Evolutionary conservation across 2,113 vertebrate species (phyloP).

Genomic region (Setophaga coronata): DNA sequence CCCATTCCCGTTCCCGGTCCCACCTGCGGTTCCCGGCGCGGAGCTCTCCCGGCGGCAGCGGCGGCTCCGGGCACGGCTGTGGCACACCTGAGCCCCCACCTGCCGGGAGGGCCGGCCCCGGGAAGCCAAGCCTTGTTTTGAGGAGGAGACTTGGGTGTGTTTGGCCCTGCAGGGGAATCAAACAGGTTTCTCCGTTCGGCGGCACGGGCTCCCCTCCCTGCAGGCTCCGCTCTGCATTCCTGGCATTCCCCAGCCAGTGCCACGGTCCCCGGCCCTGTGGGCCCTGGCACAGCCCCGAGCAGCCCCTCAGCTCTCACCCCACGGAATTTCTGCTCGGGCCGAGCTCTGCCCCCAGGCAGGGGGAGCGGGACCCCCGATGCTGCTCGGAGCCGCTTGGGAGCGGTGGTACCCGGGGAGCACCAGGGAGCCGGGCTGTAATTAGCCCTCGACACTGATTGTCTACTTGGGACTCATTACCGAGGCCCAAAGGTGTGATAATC

Average conservation of each 20-base stretch:
- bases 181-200: conserved; percentile 75
- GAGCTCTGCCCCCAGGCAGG: fast-evolving
- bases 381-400: fast-evolving
- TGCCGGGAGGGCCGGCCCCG: conserved; percentile 30
- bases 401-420: neutral
- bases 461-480: neutral
- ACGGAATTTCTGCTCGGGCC: neutral
- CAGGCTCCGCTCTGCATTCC: conserved; percentile 68
- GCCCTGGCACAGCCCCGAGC: neutral
- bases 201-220: neutral
- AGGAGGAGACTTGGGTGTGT: conserved; percentile 70
- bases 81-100: neutral
- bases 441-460: neutral
- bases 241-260: conserved; percentile 22
- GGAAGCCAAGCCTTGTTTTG: conserved; percentile 60
- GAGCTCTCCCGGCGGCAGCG: neutral
- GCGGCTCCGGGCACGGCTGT: neutral
- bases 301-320: neutral
- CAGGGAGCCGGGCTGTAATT: neutral
- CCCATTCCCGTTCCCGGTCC: too few relatives aligned
- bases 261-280: neutral
- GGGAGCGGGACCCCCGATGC: neutral
- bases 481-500: neutral
- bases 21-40: neutral
- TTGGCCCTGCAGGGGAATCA: conserved; percentile 68